phyloP scores from a whole-genome alignment of 1,140 invertebrate genomes.

The Formica selysi region DNA sequence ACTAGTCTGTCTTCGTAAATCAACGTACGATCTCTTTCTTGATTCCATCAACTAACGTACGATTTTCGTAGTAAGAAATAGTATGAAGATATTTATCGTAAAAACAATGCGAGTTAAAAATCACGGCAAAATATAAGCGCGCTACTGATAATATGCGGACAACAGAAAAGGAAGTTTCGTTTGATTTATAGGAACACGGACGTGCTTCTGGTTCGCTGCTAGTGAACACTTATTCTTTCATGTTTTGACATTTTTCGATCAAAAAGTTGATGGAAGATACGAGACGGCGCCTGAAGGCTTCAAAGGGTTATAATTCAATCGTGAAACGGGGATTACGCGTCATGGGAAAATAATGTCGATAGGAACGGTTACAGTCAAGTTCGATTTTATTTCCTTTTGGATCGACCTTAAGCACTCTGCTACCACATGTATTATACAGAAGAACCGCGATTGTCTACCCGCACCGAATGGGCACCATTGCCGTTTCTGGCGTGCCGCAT shows the following conservation, averaged over 20 bases:
- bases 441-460: conserved; percentile 65
- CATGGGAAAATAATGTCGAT: conserved; percentile 41
- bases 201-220: background rate
- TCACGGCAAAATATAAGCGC: background rate
- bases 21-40: conserved; percentile 29
- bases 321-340: conserved; percentile 21
- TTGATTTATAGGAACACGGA: conserved; percentile 49
- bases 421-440: conserved; percentile 61
- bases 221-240: conserved; percentile 40
- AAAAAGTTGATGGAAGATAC: conserved; percentile 57
- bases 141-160: background rate
- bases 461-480: conserved; percentile 59
- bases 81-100: background rate
- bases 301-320: conserved; percentile 71
- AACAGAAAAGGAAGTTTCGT: conserved; percentile 6
- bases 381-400: conserved; percentile 54
- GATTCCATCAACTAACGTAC: background rate
- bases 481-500: conserved; percentile 67
- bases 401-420: conserved; percentile 63
- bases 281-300: conserved; percentile 25
- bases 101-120: background rate
- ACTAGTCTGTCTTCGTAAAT: conserved; percentile 48
- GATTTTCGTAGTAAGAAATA: background rate
- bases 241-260: conserved; percentile 61
- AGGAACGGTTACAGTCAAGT: conserved; percentile 38